Evolutionary conservation across 2,797 vertebrate species (phyloP).

Genomic region (Tadarida brasiliensis): DNA sequence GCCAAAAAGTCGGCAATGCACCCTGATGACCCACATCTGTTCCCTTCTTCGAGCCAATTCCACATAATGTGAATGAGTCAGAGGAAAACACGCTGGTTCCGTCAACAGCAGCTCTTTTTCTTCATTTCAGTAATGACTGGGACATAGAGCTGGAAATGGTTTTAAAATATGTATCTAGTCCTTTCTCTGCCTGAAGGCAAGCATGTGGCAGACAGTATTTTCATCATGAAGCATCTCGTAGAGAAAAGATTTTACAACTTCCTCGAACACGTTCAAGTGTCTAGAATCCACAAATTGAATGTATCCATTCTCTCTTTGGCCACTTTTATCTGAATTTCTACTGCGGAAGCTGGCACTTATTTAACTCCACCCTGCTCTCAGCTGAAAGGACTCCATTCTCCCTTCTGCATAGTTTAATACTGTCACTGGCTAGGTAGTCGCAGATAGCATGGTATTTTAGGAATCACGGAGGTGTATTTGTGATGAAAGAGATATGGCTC

Average conservation of each 20-base stretch:
- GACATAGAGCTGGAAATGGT: conserved; percentile 37
- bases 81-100: conserved; percentile 70
- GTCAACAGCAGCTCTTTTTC: conserved; percentile 72
- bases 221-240: not conserved
- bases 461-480: not conserved
- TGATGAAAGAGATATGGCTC: not conserved
- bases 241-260: conserved; percentile 65
- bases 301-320: not conserved
- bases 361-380: not conserved
- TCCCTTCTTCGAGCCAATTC: conserved; percentile 71
- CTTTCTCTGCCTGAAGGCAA: conserved; percentile 52
- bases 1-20: conserved; percentile 58
- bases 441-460: not conserved
- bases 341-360: not conserved
- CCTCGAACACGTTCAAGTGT: not conserved
- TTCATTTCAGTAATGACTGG: conserved; percentile 57
- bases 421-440: not conserved
- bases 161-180: conserved; percentile 59
- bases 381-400: not conserved
- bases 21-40: conserved; percentile 80
- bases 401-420: not conserved
- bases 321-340: not conserved
- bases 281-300: not conserved
- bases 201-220: conserved; percentile 24
- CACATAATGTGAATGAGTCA: conserved; percentile 76